Conservation (phyloP, 2,797 vertebrate genomes). For the Sebastes vulpes region DNA sequence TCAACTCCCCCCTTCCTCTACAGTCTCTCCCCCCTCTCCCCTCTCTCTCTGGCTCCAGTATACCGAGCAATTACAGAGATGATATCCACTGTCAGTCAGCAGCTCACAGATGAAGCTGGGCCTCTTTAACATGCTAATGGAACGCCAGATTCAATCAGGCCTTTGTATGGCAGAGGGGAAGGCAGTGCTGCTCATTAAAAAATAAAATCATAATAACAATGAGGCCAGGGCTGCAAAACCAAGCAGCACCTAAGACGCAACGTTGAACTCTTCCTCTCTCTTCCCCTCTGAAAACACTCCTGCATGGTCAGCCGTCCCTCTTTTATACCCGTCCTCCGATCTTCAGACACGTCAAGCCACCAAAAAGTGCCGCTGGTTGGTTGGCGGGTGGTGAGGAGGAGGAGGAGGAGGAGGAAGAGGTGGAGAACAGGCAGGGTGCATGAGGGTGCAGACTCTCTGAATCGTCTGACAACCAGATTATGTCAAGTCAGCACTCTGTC, state of each 20-base stretch:
- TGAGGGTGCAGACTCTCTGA: constrained; percentile 27
- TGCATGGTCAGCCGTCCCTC: not conserved
- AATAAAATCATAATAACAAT: constrained; percentile 85
- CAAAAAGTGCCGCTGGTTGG: not conserved
- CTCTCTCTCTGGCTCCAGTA: constrained; percentile 61
- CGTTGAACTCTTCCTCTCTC: not conserved
- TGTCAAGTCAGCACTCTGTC: constrained; percentile 52
- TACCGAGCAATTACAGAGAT: constrained; percentile 86
- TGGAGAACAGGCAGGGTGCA: not conserved
- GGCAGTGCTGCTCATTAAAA: constrained; percentile 80
- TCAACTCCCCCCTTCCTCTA: constrained; percentile 1
- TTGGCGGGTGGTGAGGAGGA: not conserved
- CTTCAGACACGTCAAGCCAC: not conserved
- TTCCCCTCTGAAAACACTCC: constrained; percentile 11
- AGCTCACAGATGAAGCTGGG: constrained; percentile 82
- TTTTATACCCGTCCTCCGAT: not conserved
- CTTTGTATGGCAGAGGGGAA: constrained; percentile 77
- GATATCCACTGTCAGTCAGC: constrained; percentile 89
- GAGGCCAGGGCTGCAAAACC: constrained; percentile 56
- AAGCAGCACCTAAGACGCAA: constrained; percentile 57
- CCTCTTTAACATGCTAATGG: constrained; percentile 88
- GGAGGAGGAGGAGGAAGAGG: not conserved
- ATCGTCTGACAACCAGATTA: constrained; percentile 50
- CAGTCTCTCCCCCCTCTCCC: not conserved
- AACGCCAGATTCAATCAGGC: constrained; percentile 85